A percentile compares a stretch with the other conserved stretches of the same genome.
phyloP scores from a whole-genome alignment of 2,888 invertebrate species.

The Hyalella azteca region DNA sequence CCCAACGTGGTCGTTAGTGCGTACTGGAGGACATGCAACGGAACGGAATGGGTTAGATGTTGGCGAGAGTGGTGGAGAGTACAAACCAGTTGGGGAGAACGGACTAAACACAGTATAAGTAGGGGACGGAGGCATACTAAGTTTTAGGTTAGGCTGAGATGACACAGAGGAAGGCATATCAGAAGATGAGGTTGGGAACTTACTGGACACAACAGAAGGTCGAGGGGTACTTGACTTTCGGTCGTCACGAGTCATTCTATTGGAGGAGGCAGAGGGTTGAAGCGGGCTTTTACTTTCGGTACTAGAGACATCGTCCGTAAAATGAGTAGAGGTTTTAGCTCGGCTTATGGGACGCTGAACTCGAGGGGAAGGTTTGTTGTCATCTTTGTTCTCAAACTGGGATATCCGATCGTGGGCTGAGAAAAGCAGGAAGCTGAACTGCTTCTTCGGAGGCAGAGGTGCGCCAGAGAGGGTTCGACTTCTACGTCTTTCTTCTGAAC shows the following conservation, averaged over 20 bases:
- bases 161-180: neutral
- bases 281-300: neutral
- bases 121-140: neutral
- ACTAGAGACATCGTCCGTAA: neutral
- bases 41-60: neutral
- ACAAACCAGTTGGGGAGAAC: neutral
- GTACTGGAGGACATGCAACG: neutral
- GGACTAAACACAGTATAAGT: constrained; percentile 16
- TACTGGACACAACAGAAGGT: constrained; percentile 36
- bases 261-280: neutral
- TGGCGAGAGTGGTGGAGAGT: neutral
- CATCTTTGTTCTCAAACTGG: constrained; percentile 52
- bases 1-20: constrained; percentile 16
- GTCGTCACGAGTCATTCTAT: neutral
- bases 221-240: neutral
- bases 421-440: constrained; percentile 47
- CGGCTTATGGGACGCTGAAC: constrained; percentile 47
- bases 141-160: neutral
- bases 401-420: constrained; percentile 57
- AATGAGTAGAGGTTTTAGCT: constrained; percentile 40
- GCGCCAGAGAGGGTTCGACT: constrained; percentile 49
- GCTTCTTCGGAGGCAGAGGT: constrained; percentile 49
- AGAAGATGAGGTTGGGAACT: neutral
- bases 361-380: neutral
- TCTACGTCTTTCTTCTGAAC: neutral